Conservation (phyloP, 2,797 vertebrate genomes). For the Hemibagrus guttatus region DNA sequence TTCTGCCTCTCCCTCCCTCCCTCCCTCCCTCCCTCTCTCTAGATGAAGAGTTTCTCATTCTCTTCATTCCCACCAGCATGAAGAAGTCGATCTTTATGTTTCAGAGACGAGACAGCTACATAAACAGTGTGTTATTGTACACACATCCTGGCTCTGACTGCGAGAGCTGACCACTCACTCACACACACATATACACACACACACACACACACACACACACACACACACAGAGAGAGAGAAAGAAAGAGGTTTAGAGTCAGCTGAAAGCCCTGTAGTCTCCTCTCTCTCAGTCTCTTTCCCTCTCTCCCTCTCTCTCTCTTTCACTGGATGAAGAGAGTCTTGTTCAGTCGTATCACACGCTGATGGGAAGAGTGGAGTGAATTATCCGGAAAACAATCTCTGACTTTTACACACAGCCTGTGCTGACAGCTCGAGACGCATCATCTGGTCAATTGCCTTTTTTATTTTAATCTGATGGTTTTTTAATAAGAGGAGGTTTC, state of each 20-base stretch:
- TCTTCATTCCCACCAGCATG: not conserved
- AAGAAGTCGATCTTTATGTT: constrained; percentile 36
- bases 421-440: not conserved
- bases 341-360: constrained; percentile 26
- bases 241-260: not conserved
- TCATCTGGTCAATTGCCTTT: not conserved
- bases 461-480: not conserved
- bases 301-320: too few relatives aligned
- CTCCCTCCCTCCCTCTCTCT: not conserved
- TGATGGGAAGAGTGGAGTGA: constrained; percentile 16
- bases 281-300: too few relatives aligned
- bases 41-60: not conserved
- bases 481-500: not conserved
- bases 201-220: not conserved
- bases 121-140: constrained; percentile 27
- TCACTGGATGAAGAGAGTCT: not conserved
- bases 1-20: not conserved
- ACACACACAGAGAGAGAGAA: too few relatives aligned
- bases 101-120: not conserved
- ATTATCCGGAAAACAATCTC: not conserved
- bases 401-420: not conserved
- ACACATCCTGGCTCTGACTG: not conserved
- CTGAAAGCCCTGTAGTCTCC: constrained; percentile 12
- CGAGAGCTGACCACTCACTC: not conserved
- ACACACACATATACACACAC: not conserved